phyloP scores from a whole-genome alignment of 2,797 vertebrate genomes.

The Pteropus rufus region DNA sequence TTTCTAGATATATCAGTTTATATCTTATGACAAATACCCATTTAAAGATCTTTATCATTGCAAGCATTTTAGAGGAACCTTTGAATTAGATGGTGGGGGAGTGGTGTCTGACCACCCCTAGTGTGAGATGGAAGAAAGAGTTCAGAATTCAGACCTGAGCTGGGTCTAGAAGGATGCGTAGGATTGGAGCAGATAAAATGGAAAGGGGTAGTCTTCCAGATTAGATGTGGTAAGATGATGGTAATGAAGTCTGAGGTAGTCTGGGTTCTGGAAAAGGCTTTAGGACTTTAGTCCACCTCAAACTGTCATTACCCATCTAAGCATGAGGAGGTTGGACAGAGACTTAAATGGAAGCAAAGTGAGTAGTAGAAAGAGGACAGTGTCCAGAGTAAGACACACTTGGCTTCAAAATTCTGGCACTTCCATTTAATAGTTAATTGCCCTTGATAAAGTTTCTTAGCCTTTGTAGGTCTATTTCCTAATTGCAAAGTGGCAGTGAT shows the following conservation, averaged over 20 bases:
- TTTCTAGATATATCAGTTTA: conserved; percentile 63
- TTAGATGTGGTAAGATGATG: background rate
- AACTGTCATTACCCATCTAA: background rate
- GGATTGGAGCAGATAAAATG: background rate
- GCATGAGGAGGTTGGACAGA: background rate
- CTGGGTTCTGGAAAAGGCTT: background rate
- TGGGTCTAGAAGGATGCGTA: background rate
- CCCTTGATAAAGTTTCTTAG: background rate
- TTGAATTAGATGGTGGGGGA: background rate
- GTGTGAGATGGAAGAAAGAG: background rate
- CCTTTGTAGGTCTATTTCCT: background rate
- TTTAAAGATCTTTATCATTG: conserved; percentile 47
- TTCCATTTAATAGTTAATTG: background rate
- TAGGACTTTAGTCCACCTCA: background rate
- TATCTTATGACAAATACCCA: conserved; percentile 51
- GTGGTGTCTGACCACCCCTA: background rate
- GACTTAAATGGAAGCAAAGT: background rate
- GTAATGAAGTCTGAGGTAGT: background rate
- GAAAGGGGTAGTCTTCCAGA: background rate
- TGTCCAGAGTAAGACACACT: background rate
- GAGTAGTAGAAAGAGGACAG: background rate
- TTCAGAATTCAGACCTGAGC: background rate
- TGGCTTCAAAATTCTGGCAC: background rate
- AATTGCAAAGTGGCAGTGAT: background rate
- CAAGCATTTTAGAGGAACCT: conserved; percentile 51